These are phyloP conservation scores for Zosterops lateralis DNA, from an alignment of 2,113 vertebrate genomes.

Conservation along the genomic window DNA sequence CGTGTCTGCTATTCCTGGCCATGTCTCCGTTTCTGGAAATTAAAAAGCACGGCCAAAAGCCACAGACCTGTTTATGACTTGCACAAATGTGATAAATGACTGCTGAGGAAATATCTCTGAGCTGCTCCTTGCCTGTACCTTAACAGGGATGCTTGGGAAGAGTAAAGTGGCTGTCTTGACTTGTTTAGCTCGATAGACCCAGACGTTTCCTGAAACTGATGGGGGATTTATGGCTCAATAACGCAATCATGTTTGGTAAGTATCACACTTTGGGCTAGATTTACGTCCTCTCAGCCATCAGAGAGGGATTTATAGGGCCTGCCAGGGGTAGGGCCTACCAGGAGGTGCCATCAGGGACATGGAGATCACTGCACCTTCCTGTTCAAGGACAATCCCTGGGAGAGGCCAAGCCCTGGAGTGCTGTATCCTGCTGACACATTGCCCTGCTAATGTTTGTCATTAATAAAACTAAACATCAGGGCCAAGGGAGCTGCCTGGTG, in stretches of 20 bases:
- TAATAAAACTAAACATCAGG: neutral
- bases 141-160: slow-evolving; percentile 53
- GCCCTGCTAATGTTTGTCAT: neutral
- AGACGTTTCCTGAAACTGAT: slow-evolving; percentile 40
- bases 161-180: slow-evolving; percentile 47
- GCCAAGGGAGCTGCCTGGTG: neutral
- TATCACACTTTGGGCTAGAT: neutral
- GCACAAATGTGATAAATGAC: neutral
- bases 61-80: neutral
- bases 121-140: slow-evolving; percentile 20
- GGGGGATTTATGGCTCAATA: slow-evolving; percentile 63
- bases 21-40: neutral
- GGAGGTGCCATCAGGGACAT: neutral
- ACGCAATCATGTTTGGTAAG: slow-evolving; percentile 4
- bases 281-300: slow-evolving; percentile 17
- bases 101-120: neutral
- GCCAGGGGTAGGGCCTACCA: neutral
- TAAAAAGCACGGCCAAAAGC: neutral
- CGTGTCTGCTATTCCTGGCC: neutral
- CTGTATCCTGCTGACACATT: neutral
- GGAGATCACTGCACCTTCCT: neutral
- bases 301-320: slow-evolving; percentile 28
- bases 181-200: neutral
- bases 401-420: neutral
- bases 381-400: neutral